phyloP scores from a whole-genome alignment of 2,797 vertebrate species.

The Denticeps clupeoides region DNA sequence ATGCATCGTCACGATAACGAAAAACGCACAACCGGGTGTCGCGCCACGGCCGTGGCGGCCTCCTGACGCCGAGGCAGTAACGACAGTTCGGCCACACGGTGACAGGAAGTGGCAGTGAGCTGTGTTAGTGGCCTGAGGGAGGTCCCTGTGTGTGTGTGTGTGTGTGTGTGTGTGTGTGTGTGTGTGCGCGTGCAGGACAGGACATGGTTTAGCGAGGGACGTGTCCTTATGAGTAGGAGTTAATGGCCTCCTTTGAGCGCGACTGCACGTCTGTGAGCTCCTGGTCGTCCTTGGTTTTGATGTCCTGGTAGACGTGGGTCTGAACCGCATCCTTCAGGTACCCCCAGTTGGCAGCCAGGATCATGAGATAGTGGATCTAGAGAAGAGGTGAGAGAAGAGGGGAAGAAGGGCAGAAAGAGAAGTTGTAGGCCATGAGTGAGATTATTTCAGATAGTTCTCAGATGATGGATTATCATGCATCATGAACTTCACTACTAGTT shows the following conservation, averaged over 20 bases:
- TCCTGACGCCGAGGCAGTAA: too few relatives aligned
- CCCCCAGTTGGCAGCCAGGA: constrained; percentile 96
- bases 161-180: constrained; percentile 32
- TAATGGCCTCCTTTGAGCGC: constrained; percentile 97
- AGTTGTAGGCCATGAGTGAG: background rate
- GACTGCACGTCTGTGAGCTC: constrained; percentile 95
- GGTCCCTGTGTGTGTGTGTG: constrained; percentile 57
- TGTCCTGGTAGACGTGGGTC: constrained; percentile 96
- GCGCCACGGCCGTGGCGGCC: constrained; percentile 12
- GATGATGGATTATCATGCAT: too few relatives aligned
- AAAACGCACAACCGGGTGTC: constrained; percentile 2
- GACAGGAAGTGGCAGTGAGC: constrained; percentile 16
- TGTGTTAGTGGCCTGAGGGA: constrained; percentile 37
- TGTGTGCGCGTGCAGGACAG: constrained; percentile 1
- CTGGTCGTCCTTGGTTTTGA: constrained; percentile 97
- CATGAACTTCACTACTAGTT: too few relatives aligned
- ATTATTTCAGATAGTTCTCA: too few relatives aligned
- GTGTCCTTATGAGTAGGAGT: constrained; percentile 90
- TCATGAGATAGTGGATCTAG: constrained; percentile 99
- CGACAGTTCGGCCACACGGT: constrained; percentile 22
- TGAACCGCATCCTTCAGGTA: constrained; percentile 95
- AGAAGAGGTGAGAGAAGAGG: constrained; percentile 68
- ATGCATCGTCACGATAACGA: constrained; percentile 2
- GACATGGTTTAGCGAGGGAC: constrained; percentile 31
- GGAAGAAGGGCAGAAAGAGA: constrained; percentile 53